Percentiles rank a stretch among this genome's conserved stretches.
Conservation (phyloP, 1,140 invertebrate species). For the Sogatella furcifera region DNA sequence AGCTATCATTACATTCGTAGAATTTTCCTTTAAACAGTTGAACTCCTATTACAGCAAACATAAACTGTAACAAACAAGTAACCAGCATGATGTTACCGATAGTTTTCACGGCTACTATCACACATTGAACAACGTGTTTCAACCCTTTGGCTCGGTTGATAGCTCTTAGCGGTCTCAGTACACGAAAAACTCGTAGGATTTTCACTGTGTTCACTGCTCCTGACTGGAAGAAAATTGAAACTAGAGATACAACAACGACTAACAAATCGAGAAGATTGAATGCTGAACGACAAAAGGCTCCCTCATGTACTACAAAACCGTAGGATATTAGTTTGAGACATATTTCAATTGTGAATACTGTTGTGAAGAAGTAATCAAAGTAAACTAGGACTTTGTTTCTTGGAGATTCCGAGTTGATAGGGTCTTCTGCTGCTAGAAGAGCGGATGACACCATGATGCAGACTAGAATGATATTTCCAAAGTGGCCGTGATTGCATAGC, state of each 20-base stretch:
- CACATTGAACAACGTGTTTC: constrained; percentile 99
- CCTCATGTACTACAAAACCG: constrained; percentile 93
- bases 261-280: constrained; percentile 98
- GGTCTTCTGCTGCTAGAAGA: constrained; percentile 97
- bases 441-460: constrained; percentile 98
- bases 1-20: constrained; percentile 40
- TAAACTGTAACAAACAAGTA: constrained; percentile 97
- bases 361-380: constrained; percentile 98
- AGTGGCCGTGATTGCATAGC: constrained; percentile 91
- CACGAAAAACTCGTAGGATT: constrained; percentile 95
- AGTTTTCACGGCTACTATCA: constrained; percentile 98
- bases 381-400: constrained; percentile 73
- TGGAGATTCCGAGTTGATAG: constrained; percentile 63
- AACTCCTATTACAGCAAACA: constrained; percentile 99
- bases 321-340: constrained; percentile 94
- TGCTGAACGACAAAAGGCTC: constrained; percentile 94
- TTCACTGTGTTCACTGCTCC: constrained; percentile 97
- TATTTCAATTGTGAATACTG: constrained; percentile 96
- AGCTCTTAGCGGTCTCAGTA: constrained; percentile 92
- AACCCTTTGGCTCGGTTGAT: constrained; percentile 99
- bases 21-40: constrained; percentile 86
- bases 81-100: constrained; percentile 99
- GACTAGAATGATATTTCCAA: constrained; percentile 90
- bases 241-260: constrained; percentile 93
- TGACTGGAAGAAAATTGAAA: constrained; percentile 84